phyloP scores from a whole-genome alignment of 2,113 vertebrate genomes.

The Alligator sinensis region DNA sequence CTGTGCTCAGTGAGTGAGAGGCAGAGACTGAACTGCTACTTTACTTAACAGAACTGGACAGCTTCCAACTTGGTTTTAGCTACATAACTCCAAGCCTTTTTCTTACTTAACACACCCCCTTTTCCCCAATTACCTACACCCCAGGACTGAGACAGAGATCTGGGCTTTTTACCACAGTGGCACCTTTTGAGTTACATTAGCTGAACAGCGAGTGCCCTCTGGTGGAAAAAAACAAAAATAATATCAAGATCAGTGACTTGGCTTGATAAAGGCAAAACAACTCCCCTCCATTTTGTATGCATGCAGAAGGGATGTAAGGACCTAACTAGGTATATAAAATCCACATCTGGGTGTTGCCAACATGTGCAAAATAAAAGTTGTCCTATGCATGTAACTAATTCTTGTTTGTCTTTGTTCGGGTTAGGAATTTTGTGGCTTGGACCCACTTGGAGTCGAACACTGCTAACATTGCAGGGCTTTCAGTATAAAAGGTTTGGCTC shows the following conservation, averaged over 20 bases:
- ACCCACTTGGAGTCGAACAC: not conserved
- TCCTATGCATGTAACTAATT: too few species aligned
- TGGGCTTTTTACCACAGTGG: not conserved
- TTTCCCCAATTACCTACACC: not conserved
- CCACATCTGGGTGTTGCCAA: not conserved
- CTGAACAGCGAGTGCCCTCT: slow-evolving; percentile 12
- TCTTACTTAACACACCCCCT: not conserved
- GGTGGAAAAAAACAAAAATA: not conserved
- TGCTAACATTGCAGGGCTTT: not conserved
- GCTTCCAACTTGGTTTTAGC: not conserved
- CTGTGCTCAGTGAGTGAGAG: not conserved
- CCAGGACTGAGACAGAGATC: not conserved
- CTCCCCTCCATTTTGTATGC: not conserved
- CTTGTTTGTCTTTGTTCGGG: not conserved
- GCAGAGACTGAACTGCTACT: not conserved
- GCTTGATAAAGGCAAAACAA: not conserved
- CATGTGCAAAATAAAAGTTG: not conserved
- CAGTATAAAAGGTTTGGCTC: not conserved
- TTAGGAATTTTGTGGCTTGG: not conserved
- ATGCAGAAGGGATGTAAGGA: not conserved
- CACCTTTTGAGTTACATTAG: not conserved
- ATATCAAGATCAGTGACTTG: too few species aligned
- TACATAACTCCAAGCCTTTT: not conserved
- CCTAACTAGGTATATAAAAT: not conserved
- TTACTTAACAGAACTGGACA: not conserved